Evolutionary conservation across 2,888 invertebrate genomes (phyloP).

Genomic region (Dolichopus griseipennis): DNA sequence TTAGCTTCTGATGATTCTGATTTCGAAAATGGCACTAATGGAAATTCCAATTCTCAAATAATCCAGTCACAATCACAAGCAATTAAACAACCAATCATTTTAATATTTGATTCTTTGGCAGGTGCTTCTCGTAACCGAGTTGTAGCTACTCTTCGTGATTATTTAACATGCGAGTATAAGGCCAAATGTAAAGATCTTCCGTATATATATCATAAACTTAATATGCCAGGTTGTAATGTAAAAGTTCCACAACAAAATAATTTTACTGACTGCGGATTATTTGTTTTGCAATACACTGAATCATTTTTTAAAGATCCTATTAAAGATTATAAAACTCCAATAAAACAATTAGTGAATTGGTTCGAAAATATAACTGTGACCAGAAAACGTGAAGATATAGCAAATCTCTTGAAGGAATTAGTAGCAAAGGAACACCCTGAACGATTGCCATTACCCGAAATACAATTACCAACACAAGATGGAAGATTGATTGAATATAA

Average conservation of each 20-base stretch:
- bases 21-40: conserved; percentile 25
- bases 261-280: conserved; percentile 94
- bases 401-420: conserved; percentile 62
- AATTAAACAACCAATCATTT: conserved; percentile 63
- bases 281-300: conserved; percentile 91
- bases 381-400: conserved; percentile 78
- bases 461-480: conserved; percentile 67
- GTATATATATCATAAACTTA: conserved; percentile 62
- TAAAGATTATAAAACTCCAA: conserved; percentile 70
- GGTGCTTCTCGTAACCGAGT: conserved; percentile 73
- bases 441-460: conserved; percentile 57
- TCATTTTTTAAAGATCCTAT: conserved; percentile 86
- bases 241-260: conserved; percentile 97
- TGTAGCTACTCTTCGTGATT: conserved; percentile 83
- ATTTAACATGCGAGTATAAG: conserved; percentile 77
- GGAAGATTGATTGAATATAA: conserved; percentile 52
- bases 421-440: conserved; percentile 55
- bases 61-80: conserved; percentile 21
- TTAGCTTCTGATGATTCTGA: conserved; percentile 48
- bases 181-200: conserved; percentile 58
- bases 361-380: conserved; percentile 77
- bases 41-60: conserved; percentile 19
- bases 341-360: conserved; percentile 75
- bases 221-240: conserved; percentile 77
- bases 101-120: conserved; percentile 91